Base-by-base conservation (phyloP, 1,140 invertebrate genomes). In the Eufriesea mexicana region DNA sequence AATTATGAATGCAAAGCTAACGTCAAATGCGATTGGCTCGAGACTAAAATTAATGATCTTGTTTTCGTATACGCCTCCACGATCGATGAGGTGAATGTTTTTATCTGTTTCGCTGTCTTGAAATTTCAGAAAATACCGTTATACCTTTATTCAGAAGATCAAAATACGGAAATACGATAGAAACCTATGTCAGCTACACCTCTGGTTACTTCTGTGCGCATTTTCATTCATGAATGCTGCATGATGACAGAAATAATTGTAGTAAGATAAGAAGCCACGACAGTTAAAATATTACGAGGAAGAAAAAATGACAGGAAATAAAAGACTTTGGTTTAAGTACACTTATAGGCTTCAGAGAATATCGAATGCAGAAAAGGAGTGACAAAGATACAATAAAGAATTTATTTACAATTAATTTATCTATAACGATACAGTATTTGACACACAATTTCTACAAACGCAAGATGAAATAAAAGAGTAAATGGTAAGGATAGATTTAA, bases 81-180 rank as follows among this genome's bases (percentile, higher is more conserved):
- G 4, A 61, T 64, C 12, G 45, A 62, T 12, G 14, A 12, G 7
- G 9, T 45, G 42, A 28, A 72, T 12, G 23, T 59, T 9, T 12
- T 70, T 51, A 12, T 8, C 35, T 35, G 35, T 35, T 35, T 4
- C 49, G 16, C 25, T 18, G 25, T 14, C 42, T 67, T 42, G 47
- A 51, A 66, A 59, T 68, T 79, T 70, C 61, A 49, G 8, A 64
- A 59, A 23, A 47, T 82, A 35, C 84, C 84, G 85, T 86, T 86
- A 82, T 18, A 79, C 55, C 73, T 35, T 86, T 74, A 68, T 77
- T 42, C 47, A 28, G 35, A 28, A 68, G 47, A 78, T 25, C 45
- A 71, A 74, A 51, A 70, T 45, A 76, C 28, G n/a, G 20, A 49
- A 51, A 61, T 23, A 4, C 23, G 45, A 49, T 75, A 61, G 49